A percentile compares a stretch with the other conserved stretches of the same genome.
Conservation (phyloP, 2,113 vertebrate species). For the Anguilla japonica region DNA sequence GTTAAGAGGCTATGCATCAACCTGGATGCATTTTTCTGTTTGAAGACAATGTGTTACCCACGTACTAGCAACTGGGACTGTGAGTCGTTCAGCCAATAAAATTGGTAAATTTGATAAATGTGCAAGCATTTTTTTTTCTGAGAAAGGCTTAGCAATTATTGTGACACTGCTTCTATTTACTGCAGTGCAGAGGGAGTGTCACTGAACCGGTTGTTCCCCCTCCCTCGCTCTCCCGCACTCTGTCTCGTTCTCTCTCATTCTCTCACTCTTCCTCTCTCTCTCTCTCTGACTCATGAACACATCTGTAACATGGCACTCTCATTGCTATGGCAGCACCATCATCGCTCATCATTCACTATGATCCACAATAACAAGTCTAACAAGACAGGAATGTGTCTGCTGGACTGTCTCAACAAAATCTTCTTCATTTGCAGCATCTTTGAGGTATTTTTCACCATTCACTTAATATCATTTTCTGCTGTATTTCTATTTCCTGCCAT, state of each 20-base stretch:
- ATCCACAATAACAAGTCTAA: neutral
- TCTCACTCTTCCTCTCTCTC: neutral
- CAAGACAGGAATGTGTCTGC: neutral
- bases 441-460: neutral
- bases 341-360: neutral
- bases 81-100: no score
- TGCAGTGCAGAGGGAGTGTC: no score
- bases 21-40: neutral
- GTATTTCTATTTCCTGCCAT: neutral
- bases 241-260: neutral
- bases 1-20: neutral
- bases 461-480: neutral
- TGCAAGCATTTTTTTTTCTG: no score
- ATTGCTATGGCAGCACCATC: neutral
- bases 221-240: neutral
- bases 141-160: no score
- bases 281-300: neutral
- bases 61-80: no score
- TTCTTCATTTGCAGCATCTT: neutral
- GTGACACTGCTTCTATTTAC: no score
- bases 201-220: no score
- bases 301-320: neutral
- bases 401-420: neutral
- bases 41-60: no score
- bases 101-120: no score